Evolutionary conservation across 2,888 invertebrate genomes (phyloP).

Genomic region (Acleris literana): DNA sequence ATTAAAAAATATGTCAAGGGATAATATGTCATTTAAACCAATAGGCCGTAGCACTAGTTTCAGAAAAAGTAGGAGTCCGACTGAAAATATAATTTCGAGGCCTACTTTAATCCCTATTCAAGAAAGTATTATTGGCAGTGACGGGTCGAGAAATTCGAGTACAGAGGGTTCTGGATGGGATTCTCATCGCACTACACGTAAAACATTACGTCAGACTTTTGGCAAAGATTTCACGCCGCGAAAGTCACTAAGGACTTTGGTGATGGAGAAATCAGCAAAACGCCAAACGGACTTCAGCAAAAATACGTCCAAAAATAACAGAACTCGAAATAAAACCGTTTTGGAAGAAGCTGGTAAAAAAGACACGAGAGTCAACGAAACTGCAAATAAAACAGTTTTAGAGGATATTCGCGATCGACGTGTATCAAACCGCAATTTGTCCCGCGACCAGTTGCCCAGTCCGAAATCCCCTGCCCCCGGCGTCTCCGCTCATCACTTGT

Average conservation of each 20-base stretch:
- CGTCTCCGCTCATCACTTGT: slow-evolving; percentile 22
- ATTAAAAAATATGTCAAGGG: slow-evolving; percentile 49
- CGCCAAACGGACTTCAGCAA: slow-evolving; percentile 50
- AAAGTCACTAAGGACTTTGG: slow-evolving; percentile 69
- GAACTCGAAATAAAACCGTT: background rate
- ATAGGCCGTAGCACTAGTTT: slow-evolving; percentile 56
- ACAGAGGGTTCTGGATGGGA: slow-evolving; percentile 75
- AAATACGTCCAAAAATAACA: slow-evolving; percentile 44
- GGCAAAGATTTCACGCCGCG: slow-evolving; percentile 70
- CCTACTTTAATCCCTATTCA: slow-evolving; percentile 55
- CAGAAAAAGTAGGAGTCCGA: slow-evolving; percentile 57
- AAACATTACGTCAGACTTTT: slow-evolving; percentile 70
- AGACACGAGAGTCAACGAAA: slow-evolving; percentile 41
- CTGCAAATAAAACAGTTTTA: background rate
- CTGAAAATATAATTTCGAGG: slow-evolving; percentile 49
- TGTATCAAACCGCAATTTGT: slow-evolving; percentile 9
- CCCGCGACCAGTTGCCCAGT: slow-evolving; percentile 8
- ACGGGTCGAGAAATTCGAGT: slow-evolving; percentile 59
- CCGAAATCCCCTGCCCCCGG: slow-evolving; percentile 16
- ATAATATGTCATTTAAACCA: slow-evolving; percentile 51
- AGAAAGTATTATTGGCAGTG: slow-evolving; percentile 58
- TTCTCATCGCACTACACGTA: slow-evolving; percentile 71
- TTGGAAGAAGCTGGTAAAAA: slow-evolving; percentile 35
- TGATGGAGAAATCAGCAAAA: slow-evolving; percentile 74
- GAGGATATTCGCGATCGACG: slow-evolving; percentile 20